A percentile compares a stretch with the other conserved stretches of the same genome.
These are phyloP conservation scores for Grus americana DNA, from an alignment of 2,113 vertebrate species.

Conservation along the genomic window DNA sequence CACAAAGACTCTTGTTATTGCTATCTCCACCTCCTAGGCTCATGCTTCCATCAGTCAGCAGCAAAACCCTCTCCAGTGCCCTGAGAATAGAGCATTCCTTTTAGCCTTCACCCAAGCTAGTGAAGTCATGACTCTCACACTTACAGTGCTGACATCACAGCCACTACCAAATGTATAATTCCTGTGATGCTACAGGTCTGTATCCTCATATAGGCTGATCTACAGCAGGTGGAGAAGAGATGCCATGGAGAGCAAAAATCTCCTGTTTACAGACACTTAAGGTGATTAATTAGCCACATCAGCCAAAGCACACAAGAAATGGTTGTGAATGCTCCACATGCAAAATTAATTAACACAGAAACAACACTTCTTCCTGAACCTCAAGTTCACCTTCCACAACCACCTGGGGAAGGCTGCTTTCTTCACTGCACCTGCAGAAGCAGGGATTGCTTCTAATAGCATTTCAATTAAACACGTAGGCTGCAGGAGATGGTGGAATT, in stretches of 20 bases:
- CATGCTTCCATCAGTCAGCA: neutral
- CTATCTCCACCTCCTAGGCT: neutral
- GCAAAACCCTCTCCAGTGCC: neutral
- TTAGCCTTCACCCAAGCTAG: neutral
- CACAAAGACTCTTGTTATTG: neutral
- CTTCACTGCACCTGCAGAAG: constrained; percentile 56
- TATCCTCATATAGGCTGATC: constrained; percentile 8
- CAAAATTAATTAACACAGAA: constrained; percentile 73
- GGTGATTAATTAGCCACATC: constrained; percentile 75
- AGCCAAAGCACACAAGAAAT: constrained; percentile 59
- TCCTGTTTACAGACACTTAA: constrained; percentile 68
- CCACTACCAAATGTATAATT: neutral
- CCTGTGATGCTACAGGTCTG: neutral
- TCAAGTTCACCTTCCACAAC: constrained; percentile 59
- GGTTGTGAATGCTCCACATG: constrained; percentile 63
- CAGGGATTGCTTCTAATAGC: constrained; percentile 49
- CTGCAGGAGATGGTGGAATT: constrained; percentile 21
- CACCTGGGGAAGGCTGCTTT: constrained; percentile 49
- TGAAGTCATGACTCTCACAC: neutral
- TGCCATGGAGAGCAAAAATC: constrained; percentile 28
- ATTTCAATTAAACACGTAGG: constrained; percentile 44
- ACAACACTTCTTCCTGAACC: constrained; percentile 30
- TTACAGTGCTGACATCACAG: neutral
- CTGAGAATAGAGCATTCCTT: neutral
- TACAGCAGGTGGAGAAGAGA: constrained; percentile 63